Base-by-base conservation (phyloP, 1,140 invertebrate species). In the Cydia strobilella region DNA sequence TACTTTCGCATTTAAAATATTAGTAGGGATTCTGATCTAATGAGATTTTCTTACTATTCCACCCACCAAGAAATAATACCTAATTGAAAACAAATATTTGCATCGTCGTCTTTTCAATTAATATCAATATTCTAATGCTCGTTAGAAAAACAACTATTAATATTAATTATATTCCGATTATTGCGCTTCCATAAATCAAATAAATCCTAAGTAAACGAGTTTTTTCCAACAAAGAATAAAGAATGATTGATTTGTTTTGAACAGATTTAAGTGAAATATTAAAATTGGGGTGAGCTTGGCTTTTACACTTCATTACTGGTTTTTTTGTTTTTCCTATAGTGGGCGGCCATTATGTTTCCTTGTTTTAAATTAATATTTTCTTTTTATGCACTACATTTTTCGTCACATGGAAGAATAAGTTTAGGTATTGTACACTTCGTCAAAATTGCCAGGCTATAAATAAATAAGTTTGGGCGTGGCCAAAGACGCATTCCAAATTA, bases 231-330 rank as follows among this genome's bases (percentile, higher is more conserved):
- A 13, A 15, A 54, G 51, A 54, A 59, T 12, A 23, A 59, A 59
- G 54, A 59, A 59, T 59, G 54, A 59, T 59, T 59, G 54, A 59
- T 59, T 59, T 59, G 54, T 59, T 59, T 59, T 59, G 54, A 59
- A 23, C 54, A 23, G 48, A 51, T 59, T 23, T 12, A 59, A 23
- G n/a, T 20, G 54, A 23, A 59, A 59, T 59, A 59, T 59, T 59
- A 59, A 59, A 59, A 10, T 59, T 23, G 20, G 54, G 54, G 54
- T 18, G 54, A 59, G 54, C 54, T 59, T 59, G 54, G 54, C 54
- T 3, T 23, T 54, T 54, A 12, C 54, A 59, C 54, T 59, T 23
- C 54, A 23, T 59, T 59, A 59, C 18, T 59, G 54, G 15, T 59
- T 59, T 23, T 23, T 59, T 59, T 20, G 9, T 59, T 0, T 20